Base-by-base conservation (phyloP, 30 jellyfish, hydroid and myxozoan genomes). In the Haliclystus octoradiatus region DNA sequence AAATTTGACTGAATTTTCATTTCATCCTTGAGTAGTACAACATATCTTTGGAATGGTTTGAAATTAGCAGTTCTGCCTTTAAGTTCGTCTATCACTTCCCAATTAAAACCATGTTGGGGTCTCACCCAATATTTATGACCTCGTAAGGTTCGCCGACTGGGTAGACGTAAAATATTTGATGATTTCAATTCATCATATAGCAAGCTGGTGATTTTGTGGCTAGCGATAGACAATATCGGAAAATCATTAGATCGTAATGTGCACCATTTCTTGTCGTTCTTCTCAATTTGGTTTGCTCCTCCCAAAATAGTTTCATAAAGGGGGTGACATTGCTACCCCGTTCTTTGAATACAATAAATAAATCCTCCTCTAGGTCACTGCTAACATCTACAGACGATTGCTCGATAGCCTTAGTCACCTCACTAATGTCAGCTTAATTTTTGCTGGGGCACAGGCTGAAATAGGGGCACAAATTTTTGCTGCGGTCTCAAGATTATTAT, bases 241-340 rank as follows among this genome's bases (percentile, higher is more conserved):
- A 29, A 9, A 84, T 65, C 93, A 78, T 71, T 22, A 93, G 94
- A 67, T 84, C 88, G 65, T 75, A 84, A 13, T 77, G 76, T 1
- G 69, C 61, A 24, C 94, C 93, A 29, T 72, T 71, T 13, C 63
- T 63, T 27, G 94, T 70, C n/a, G 77, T 71, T 64, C 57, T 28
- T 50, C 76, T 15, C 49, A 66, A 71, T 33, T 77, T 77, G 63
- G 70, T 92, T 61, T 84, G 93, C 40, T 84, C 93, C 49, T 78
- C 82, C 94, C 95, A 84, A 68, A 66, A 66, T 3, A 66, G 70
- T n/a, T 27, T 66, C 76, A 66, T 33, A 27, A 66, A 66, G 24
- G 76, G 76, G 68, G 76, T 30, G 31, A 66, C 76, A 66, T 31
- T 30, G 19, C 63, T 23, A 29, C 68, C 76, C 15, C 34, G 24